Evolutionary conservation across 1,140 invertebrate species (phyloP).

Genomic region (Drosophila kohkoa): DNA sequence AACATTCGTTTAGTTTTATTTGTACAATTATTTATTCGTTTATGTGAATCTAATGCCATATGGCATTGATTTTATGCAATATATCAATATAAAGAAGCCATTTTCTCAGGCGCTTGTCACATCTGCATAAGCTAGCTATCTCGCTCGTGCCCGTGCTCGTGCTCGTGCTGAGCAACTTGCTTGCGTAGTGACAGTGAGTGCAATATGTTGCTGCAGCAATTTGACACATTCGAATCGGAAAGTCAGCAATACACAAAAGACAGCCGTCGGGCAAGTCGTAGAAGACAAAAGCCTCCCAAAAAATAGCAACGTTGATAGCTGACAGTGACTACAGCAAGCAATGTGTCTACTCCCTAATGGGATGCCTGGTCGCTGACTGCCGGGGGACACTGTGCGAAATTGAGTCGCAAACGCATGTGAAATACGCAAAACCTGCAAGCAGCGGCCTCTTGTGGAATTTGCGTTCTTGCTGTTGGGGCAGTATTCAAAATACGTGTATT

Average conservation of each 20-base stretch:
- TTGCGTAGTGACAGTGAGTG: slow-evolving; percentile 44
- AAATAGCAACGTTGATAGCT: slow-evolving; percentile 22
- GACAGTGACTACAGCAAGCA: neutral
- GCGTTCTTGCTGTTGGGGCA: slow-evolving; percentile 10
- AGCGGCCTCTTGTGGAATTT: slow-evolving; percentile 7
- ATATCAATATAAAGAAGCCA: slow-evolving; percentile 75
- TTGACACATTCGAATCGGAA: slow-evolving; percentile 68
- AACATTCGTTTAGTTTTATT: slow-evolving; percentile 10
- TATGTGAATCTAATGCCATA: slow-evolving; percentile 46
- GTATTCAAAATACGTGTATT: slow-evolving; percentile 35
- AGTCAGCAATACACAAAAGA: slow-evolving; percentile 64
- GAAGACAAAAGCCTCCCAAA: slow-evolving; percentile 37
- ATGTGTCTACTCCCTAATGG: neutral
- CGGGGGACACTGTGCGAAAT: slow-evolving; percentile 57
- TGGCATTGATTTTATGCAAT: slow-evolving; percentile 73
- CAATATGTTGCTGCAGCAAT: slow-evolving; percentile 74
- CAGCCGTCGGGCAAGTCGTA: slow-evolving; percentile 12
- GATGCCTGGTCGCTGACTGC: slow-evolving; percentile 5
- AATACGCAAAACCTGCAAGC: slow-evolving; percentile 13
- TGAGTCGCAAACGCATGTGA: slow-evolving; percentile 48
- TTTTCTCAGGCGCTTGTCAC: slow-evolving; percentile 76
- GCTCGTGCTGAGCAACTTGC: slow-evolving; percentile 27
- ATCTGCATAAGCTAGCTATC: slow-evolving; percentile 61
- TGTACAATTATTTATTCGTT: slow-evolving; percentile 34
- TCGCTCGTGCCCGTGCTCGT: too few relatives aligned